A percentile compares a stretch with the other conserved stretches of the same genome.
Evolutionary conservation across 1,140 invertebrate genomes (phyloP).

Genomic region (Teleopsis dalmanni): DNA sequence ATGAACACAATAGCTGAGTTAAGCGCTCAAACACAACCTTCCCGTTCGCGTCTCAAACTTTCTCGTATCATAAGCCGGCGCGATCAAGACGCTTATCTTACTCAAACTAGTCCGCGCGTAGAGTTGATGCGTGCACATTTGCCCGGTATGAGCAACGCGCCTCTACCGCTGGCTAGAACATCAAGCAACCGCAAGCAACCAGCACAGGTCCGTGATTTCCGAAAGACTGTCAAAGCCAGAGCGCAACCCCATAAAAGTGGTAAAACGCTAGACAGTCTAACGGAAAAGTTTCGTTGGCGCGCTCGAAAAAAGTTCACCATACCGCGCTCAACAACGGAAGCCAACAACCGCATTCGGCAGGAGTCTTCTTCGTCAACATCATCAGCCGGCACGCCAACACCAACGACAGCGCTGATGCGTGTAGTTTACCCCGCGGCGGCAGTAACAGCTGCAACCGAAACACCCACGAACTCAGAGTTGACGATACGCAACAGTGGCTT

Average conservation of each 20-base stretch:
- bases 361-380: background rate
- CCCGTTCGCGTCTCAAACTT: constrained; percentile 31
- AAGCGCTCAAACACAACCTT: constrained; percentile 7
- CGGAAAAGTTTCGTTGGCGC: constrained; percentile 35
- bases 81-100: constrained; percentile 19
- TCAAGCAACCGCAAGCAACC: background rate
- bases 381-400: background rate
- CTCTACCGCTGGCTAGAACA: background rate
- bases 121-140: constrained; percentile 8
- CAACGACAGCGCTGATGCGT: constrained; percentile 8
- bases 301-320: constrained; percentile 10
- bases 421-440: constrained; percentile 5
- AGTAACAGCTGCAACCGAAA: constrained; percentile 2
- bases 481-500: too few species aligned
- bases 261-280: constrained; percentile 13
- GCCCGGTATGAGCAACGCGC: background rate
- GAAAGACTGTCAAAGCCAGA: background rate
- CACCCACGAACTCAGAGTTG: constrained; percentile 2
- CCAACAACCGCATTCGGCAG: background rate
- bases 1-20: constrained; percentile 38
- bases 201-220: background rate
- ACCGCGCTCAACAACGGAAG: too few species aligned
- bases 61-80: constrained; percentile 33
- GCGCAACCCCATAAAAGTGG: background rate
- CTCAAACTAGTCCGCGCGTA: constrained; percentile 6